These are phyloP conservation scores for Hipparchia semele DNA, from an alignment of 2,888 invertebrate genomes.

Conservation along the genomic window DNA sequence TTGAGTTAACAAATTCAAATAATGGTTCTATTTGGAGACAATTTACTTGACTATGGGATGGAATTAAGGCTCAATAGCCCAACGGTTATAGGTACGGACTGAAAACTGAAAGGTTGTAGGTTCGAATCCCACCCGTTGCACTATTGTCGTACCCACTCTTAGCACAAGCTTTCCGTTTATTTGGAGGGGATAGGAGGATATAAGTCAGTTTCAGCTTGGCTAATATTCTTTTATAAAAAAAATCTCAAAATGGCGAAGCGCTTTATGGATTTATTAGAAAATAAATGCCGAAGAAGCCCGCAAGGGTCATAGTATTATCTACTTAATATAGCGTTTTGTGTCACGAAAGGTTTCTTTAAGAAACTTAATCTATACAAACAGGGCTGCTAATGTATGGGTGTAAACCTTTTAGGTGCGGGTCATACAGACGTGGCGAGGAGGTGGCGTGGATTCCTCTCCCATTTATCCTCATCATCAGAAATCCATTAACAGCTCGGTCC, in stretches of 20 bases:
- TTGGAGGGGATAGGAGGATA: too few species aligned
- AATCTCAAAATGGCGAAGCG: constrained; percentile 25
- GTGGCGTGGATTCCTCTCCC: not conserved
- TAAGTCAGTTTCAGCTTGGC: too few species aligned
- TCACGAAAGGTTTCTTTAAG: constrained; percentile 36
- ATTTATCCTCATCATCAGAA: too few species aligned
- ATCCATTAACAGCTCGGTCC: too few species aligned
- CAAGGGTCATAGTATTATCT: constrained; percentile 29
- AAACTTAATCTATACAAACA: constrained; percentile 29
- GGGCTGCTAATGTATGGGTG: not conserved
- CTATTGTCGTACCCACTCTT: too few species aligned
- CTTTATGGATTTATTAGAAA: constrained; percentile 35
- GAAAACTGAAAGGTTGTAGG: too few species aligned
- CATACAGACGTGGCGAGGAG: not conserved
- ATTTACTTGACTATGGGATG: not conserved
- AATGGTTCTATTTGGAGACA: not conserved
- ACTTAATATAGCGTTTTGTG: constrained; percentile 35
- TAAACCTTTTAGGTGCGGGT: not conserved
- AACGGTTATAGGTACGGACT: too few species aligned
- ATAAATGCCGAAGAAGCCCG: constrained; percentile 38
- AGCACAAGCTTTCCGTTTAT: too few species aligned
- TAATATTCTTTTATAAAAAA: not conserved
- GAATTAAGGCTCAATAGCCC: too few species aligned
- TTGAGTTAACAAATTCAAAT: not conserved
- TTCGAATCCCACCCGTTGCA: too few species aligned